Conservation (phyloP, 2,113 vertebrate species). For the Myanophis thanlyinensis region DNA sequence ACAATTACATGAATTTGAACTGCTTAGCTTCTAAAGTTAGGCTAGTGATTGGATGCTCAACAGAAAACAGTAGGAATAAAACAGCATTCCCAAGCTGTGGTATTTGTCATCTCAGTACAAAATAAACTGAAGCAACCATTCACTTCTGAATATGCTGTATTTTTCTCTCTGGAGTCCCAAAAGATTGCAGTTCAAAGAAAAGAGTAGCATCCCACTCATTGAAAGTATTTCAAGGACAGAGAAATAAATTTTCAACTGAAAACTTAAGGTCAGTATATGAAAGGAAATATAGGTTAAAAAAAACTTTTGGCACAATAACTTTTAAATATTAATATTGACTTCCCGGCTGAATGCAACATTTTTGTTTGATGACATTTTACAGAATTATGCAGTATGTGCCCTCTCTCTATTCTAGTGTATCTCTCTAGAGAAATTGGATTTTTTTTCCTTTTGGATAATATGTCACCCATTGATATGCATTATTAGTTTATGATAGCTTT, state of each 20-base stretch:
- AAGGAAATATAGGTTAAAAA: conserved; percentile 59
- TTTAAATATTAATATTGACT: conserved; percentile 59
- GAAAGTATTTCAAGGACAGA: conserved; percentile 38
- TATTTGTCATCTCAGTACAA: conserved; percentile 10
- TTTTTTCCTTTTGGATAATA: background rate
- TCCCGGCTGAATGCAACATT: conserved; percentile 38
- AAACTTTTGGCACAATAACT: conserved; percentile 31
- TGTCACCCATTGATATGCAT: background rate
- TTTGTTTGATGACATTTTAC: conserved; percentile 49
- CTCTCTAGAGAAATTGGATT: conserved; percentile 7
- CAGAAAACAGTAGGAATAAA: conserved; percentile 14
- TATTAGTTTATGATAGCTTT: background rate
- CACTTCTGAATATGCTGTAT: conserved; percentile 21
- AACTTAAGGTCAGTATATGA: conserved; percentile 46
- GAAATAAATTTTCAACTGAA: conserved; percentile 46
- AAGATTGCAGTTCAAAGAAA: conserved; percentile 36
- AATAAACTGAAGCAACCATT: background rate
- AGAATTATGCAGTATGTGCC: conserved; percentile 30
- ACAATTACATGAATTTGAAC: background rate
- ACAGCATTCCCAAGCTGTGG: background rate
- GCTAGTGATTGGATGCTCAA: background rate
- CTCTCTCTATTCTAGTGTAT: background rate
- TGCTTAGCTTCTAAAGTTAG: background rate
- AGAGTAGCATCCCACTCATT: conserved; percentile 25
- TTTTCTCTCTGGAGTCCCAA: conserved; percentile 41